These are phyloP conservation scores for Casuarius casuarius DNA, from an alignment of 2,113 vertebrate genomes.

Conservation along the genomic window DNA sequence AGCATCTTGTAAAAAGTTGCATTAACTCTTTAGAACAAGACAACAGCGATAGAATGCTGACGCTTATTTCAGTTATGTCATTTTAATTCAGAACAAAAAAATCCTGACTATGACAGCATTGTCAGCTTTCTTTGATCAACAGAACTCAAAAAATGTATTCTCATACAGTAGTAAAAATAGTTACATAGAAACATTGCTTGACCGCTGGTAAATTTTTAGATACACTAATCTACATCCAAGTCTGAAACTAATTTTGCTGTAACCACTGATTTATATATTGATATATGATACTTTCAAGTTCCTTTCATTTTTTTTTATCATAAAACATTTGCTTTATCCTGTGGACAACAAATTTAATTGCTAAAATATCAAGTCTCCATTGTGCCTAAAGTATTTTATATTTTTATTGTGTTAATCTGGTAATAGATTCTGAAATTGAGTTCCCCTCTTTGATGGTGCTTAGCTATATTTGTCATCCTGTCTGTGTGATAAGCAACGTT, in stretches of 20 bases:
- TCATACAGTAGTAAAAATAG: background rate
- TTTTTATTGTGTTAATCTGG: background rate
- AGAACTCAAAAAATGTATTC: background rate
- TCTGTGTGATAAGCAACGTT: background rate
- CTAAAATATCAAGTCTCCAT: background rate
- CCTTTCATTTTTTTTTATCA: background rate
- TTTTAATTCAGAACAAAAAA: background rate
- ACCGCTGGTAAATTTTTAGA: background rate
- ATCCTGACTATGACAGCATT: background rate
- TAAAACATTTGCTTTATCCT: background rate
- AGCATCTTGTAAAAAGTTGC: background rate
- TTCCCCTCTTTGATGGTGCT: background rate
- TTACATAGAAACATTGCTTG: background rate
- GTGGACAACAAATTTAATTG: background rate
- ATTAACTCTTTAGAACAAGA: background rate
- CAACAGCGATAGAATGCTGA: background rate
- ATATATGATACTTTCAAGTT: background rate
- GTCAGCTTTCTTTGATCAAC: background rate
- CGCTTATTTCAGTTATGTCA: rapidly evolving
- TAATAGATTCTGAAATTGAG: background rate
- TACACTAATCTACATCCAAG: background rate
- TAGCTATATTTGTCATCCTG: background rate
- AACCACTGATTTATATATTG: background rate
- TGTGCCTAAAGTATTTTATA: background rate
- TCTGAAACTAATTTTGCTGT: background rate